A percentile compares a stretch with the other conserved stretches of the same genome.
Evolutionary conservation across 1,140 invertebrate genomes (phyloP).

Genomic region (Ceratosolen solmsi): DNA sequence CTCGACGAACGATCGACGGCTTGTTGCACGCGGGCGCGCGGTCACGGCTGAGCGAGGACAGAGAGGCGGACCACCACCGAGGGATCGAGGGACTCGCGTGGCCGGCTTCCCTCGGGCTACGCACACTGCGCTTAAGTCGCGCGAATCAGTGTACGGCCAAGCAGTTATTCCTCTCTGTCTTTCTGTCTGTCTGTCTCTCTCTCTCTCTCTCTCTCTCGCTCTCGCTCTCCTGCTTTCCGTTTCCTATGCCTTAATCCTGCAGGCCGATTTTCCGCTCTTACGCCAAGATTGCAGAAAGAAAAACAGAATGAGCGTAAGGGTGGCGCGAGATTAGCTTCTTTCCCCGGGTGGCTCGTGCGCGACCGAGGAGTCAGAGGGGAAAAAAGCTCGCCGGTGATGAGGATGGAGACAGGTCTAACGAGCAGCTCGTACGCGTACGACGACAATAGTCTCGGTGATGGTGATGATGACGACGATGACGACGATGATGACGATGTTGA

Average conservation of each 20-base stretch:
- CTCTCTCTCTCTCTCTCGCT: neutral
- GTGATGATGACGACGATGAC: neutral
- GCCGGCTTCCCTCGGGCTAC: constrained; percentile 6
- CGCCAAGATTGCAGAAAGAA: neutral
- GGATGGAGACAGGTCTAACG: too few relatives aligned
- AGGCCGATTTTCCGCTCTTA: neutral
- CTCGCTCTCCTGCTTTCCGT: neutral
- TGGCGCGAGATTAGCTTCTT: neutral
- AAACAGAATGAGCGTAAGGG: neutral
- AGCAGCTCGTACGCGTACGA: neutral
- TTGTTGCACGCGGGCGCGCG: constrained; percentile 30
- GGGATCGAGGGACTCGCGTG: constrained; percentile 54
- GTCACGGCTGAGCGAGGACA: constrained; percentile 26
- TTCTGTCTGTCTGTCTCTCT: constrained; percentile 21
- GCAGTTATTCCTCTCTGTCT: neutral
- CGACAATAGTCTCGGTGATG: neutral
- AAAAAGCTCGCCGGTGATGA: too few relatives aligned
- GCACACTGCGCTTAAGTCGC: neutral
- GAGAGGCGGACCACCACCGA: too few relatives aligned
- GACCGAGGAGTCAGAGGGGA: too few relatives aligned
- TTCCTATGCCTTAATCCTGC: neutral
- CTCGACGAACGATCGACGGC: neutral
- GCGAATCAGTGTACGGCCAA: neutral
- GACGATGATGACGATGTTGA: neutral
- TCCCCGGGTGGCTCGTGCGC: neutral